Conservation (phyloP, 2,888 invertebrate species). For the Melanchra persicariae region DNA sequence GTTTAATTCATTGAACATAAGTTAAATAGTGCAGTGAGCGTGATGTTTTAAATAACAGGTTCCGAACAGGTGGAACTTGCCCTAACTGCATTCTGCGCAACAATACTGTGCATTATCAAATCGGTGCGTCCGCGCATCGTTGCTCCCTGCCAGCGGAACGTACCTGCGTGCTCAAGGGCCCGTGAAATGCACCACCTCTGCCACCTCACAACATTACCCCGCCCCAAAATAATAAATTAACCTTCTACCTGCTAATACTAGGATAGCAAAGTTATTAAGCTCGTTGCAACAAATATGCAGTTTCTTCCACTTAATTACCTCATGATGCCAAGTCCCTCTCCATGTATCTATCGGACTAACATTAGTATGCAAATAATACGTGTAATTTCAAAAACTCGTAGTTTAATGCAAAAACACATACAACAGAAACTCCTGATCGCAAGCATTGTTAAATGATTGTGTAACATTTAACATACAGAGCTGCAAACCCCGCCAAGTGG, state of each 20-base stretch:
- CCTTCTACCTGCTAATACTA: conserved; percentile 61
- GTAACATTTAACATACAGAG: conserved; percentile 53
- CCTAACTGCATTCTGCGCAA: conserved; percentile 76
- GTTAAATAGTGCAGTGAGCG: conserved; percentile 65
- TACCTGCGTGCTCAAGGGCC: conserved; percentile 83
- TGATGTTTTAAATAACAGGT: conserved; percentile 74
- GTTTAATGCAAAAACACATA: conserved; percentile 41
- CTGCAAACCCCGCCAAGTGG: conserved; percentile 44
- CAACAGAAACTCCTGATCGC: conserved; percentile 36
- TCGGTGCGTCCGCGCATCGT: conserved; percentile 80
- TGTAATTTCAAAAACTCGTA: conserved; percentile 40
- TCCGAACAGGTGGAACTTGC: conserved; percentile 76
- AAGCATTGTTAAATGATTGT: conserved; percentile 59
- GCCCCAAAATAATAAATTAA: conserved; percentile 59
- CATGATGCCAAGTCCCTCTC: conserved; percentile 31
- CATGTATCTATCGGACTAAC: conserved; percentile 19
- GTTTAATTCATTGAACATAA: conserved; percentile 63
- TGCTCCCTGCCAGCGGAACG: conserved; percentile 77
- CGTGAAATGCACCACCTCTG: conserved; percentile 79
- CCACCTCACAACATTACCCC: conserved; percentile 61
- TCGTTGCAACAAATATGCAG: conserved; percentile 20
- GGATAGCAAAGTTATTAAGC: conserved; percentile 37
- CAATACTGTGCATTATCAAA: conserved; percentile 83
- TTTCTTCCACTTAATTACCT: conserved; percentile 24
- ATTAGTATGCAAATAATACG: conserved; percentile 47